These are phyloP conservation scores for Falco peregrinus DNA, from an alignment of 2,797 vertebrate genomes.

Conservation along the genomic window DNA sequence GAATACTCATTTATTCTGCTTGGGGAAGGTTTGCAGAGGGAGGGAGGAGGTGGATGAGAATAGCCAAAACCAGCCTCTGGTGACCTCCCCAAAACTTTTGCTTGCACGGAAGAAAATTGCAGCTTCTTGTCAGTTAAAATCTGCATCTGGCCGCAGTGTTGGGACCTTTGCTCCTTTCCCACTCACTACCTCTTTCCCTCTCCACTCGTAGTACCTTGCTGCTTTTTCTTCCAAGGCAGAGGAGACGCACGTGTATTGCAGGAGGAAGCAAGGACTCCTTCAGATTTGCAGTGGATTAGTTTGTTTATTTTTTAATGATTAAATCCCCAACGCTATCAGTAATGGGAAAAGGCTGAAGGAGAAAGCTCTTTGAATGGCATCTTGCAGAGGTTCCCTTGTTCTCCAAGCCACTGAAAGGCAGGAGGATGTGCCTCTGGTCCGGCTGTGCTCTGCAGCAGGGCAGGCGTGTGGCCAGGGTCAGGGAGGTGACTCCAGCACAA, in stretches of 20 bases:
- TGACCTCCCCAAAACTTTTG: background rate
- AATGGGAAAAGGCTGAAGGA: background rate
- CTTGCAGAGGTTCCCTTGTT: accelerated
- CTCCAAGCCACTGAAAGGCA: accelerated
- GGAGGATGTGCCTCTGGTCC: background rate
- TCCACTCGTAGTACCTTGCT: background rate
- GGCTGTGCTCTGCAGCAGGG: background rate
- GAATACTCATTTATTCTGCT: background rate
- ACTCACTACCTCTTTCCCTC: background rate
- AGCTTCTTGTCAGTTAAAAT: background rate
- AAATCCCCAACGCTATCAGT: accelerated
- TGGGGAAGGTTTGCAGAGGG: background rate
- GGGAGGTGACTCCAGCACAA: background rate
- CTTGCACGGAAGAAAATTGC: background rate
- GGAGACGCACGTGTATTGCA: background rate
- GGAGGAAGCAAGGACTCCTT: background rate
- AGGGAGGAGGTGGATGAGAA: background rate
- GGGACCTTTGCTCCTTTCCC: background rate
- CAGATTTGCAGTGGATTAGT: background rate
- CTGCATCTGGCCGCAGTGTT: background rate
- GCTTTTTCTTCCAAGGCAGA: background rate
- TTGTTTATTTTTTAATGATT: background rate
- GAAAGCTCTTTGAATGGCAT: background rate
- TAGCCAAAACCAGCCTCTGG: background rate
- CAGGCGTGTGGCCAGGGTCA: background rate